phyloP scores from a whole-genome alignment of 2,113 vertebrate species.

The Chrysemys picta region DNA sequence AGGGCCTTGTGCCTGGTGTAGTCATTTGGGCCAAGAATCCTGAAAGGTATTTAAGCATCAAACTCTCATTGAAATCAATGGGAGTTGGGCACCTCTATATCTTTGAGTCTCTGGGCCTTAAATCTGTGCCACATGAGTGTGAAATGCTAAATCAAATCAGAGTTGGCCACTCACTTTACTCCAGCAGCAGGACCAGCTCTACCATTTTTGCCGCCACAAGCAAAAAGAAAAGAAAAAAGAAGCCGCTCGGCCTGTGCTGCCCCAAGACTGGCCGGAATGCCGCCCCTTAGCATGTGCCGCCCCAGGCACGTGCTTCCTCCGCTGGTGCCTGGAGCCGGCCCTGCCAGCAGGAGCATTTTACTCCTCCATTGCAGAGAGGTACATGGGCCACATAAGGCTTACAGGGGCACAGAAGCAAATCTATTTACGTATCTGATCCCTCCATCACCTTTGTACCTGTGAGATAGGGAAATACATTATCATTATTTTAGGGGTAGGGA shows the following conservation, averaged over 20 bases:
- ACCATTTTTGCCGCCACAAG: no score
- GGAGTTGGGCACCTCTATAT: background rate
- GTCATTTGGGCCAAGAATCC: background rate
- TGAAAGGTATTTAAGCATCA: background rate
- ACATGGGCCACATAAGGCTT: accelerated
- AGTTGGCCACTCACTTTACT: background rate
- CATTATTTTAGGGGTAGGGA: background rate
- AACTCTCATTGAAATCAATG: background rate
- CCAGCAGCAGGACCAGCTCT: background rate
- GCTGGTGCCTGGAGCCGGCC: no score
- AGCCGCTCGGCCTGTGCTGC: no score
- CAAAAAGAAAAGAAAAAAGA: no score
- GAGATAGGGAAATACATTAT: background rate
- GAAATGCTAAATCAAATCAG: background rate
- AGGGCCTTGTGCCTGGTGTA: background rate
- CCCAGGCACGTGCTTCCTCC: no score
- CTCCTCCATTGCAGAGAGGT: background rate
- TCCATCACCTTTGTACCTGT: background rate
- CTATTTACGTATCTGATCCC: background rate
- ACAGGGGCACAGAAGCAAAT: background rate
- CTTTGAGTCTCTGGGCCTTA: background rate
- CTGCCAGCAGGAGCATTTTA: background rate
- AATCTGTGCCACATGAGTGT: background rate
- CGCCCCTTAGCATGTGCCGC: no score
- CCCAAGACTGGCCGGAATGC: no score